Percentiles rank a stretch among this genome's conserved stretches.
These are phyloP conservation scores for Anorthoa munda DNA, from an alignment of 2,888 invertebrate genomes.

Conservation along the genomic window DNA sequence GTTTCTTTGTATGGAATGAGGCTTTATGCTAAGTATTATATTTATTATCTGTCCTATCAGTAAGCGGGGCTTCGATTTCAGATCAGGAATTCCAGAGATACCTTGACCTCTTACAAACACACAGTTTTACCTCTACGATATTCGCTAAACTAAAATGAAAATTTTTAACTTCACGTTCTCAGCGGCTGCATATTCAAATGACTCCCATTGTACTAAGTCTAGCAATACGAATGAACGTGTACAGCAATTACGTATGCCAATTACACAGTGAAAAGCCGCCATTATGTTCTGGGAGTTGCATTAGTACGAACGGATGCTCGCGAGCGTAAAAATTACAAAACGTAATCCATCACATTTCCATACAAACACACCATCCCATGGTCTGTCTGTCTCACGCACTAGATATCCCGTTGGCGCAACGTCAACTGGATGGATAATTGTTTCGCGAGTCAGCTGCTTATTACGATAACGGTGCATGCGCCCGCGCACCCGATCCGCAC, in stretches of 20 bases:
- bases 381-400: conserved; percentile 62
- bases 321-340: conserved; percentile 65
- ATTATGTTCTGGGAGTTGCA: conserved; percentile 55
- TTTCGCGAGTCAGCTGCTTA: conserved; percentile 78
- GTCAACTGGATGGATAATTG: conserved; percentile 79
- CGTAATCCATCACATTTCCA: conserved; percentile 58
- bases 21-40: no score
- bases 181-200: conserved; percentile 51
- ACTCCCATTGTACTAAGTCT: conserved; percentile 54
- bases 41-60: no score
- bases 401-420: conserved; percentile 71
- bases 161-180: conserved; percentile 29
- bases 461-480: conserved; percentile 78
- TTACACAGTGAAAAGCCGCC: conserved; percentile 56
- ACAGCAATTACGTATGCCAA: conserved; percentile 54
- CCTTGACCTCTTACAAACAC: neutral
- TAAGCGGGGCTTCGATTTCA: no score
- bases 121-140: neutral
- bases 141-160: conserved; percentile 21
- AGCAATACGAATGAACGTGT: conserved; percentile 47
- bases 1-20: no score
- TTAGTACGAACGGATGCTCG: conserved; percentile 55
- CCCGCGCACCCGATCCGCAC: conserved; percentile 61
- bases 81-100: neutral
- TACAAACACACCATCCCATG: conserved; percentile 60